A percentile compares a stretch with the other conserved stretches of the same genome.
These are phyloP conservation scores for Ferrisia virgata DNA, from an alignment of 2,888 invertebrate genomes.

Conservation along the genomic window DNA sequence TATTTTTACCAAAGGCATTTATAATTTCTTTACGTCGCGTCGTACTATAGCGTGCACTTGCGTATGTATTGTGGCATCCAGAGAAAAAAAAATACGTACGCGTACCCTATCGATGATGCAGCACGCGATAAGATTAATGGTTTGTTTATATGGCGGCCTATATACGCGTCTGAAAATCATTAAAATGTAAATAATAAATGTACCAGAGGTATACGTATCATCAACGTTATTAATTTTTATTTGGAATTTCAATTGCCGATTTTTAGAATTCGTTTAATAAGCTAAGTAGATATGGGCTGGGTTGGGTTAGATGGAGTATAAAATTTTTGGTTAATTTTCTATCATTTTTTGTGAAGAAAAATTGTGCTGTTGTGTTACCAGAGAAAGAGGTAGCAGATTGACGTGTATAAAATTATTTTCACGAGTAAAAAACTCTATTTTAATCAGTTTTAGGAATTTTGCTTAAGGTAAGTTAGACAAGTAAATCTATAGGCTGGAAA, in stretches of 20 bases:
- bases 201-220: background rate
- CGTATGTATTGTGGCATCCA: no score
- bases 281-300: background rate
- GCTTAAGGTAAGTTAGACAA: no score
- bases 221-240: slow-evolving; percentile 7
- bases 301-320: no score
- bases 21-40: background rate
- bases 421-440: no score
- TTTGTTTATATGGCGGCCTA: slow-evolving; percentile 21
- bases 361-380: no score
- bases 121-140: slow-evolving; percentile 31
- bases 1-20: background rate
- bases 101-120: background rate
- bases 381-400: no score
- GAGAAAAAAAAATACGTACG: background rate
- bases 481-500: no score
- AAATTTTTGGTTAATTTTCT: no score
- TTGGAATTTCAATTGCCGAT: slow-evolving; percentile 6
- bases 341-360: no score
- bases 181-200: slow-evolving; percentile 29
- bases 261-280: background rate
- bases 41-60: background rate
- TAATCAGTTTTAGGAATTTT: no score
- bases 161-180: slow-evolving; percentile 1
- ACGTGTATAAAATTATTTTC: no score